phyloP scores from a whole-genome alignment of 35 echinoderm and acorn worm species.

The Heliocidaris erythrogramma region DNA sequence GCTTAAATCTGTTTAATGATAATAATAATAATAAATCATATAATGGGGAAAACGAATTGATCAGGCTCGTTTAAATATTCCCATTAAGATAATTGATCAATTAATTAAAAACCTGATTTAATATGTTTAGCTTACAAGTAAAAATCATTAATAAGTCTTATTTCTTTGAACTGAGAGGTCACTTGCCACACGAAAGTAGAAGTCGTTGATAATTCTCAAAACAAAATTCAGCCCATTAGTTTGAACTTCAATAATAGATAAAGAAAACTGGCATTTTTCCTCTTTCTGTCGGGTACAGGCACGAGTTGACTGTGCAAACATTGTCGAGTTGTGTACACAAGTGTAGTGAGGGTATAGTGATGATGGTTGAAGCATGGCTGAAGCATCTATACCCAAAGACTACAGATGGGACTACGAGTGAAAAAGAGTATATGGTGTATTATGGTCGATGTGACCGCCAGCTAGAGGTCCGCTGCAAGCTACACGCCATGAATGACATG shows the following conservation, averaged over 20 bases:
- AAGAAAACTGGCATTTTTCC: constrained; percentile 28
- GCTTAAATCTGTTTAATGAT: neutral
- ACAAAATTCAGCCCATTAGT: neutral
- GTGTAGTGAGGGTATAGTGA: neutral
- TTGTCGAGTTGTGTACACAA: constrained; percentile 43
- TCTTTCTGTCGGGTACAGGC: constrained; percentile 26
- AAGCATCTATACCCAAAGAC: neutral
- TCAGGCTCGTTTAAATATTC: neutral
- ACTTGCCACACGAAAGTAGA: neutral
- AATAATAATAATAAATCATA: too few species aligned
- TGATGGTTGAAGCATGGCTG: neutral
- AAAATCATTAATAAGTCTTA: neutral
- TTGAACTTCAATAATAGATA: constrained; percentile 13
- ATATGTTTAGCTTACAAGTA: neutral
- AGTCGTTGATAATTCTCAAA: neutral
- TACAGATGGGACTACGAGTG: constrained; percentile 23
- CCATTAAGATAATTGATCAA: neutral
- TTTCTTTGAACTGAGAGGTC: neutral
- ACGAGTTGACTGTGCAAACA: constrained; percentile 45
- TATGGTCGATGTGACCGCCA: neutral
- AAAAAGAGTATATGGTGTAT: neutral
- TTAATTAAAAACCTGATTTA: neutral
- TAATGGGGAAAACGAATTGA: neutral
- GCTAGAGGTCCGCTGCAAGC: neutral
- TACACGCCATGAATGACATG: neutral